Evolutionary conservation across 2,888 invertebrate species (phyloP).

Genomic region (Eristalis tenax): DNA sequence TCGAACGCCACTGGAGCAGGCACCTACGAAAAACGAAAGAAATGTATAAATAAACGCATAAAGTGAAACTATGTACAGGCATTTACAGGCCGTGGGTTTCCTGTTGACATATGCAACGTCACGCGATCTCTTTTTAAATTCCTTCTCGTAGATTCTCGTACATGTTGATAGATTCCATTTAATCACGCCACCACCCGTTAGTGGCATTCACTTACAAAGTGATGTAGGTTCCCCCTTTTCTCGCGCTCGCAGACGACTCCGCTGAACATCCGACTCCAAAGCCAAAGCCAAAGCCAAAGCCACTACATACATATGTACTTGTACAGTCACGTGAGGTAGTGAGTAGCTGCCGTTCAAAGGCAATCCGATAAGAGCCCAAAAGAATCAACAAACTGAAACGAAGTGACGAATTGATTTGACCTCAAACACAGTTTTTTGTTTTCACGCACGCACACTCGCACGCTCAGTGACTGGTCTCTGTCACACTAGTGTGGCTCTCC

Average conservation of each 20-base stretch:
- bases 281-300: no score
- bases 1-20: no score
- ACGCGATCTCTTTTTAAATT: background rate
- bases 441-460: no score
- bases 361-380: background rate
- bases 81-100: background rate
- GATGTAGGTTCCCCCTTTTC: no score
- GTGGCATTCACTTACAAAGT: no score
- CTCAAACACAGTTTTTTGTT: background rate
- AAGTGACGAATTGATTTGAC: constrained; percentile 11
- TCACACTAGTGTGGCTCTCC: background rate
- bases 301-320: background rate
- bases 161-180: background rate
- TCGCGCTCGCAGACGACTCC: background rate
- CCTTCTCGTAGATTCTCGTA: background rate
- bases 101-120: background rate
- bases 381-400: background rate
- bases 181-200: background rate
- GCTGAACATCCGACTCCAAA: background rate
- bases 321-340: background rate
- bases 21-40: background rate
- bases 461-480: background rate
- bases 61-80: background rate
- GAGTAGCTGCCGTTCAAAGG: background rate
- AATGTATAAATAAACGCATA: background rate